A percentile compares a stretch with the other conserved stretches of the same genome.
These are phyloP conservation scores for Ernsta delagoae DNA, from an alignment of 2,888 invertebrate genomes.

Conservation along the genomic window DNA sequence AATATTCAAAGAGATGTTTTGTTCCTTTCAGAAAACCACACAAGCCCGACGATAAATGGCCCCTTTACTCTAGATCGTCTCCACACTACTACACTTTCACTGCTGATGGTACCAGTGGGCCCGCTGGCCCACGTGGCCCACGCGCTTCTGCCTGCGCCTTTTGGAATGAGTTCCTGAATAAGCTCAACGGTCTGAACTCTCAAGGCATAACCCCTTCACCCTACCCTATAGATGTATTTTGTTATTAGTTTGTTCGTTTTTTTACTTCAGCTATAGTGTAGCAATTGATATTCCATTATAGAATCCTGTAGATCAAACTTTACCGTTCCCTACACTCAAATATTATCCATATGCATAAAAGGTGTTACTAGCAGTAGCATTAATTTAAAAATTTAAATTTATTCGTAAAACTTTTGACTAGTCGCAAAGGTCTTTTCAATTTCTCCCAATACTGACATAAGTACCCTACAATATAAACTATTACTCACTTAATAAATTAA, in stretches of 20 bases:
- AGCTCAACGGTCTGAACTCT: slow-evolving; percentile 87
- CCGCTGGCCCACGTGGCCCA: slow-evolving; percentile 88
- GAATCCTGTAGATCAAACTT: not conserved
- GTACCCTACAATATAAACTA: too few species aligned
- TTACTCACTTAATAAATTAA: too few species aligned
- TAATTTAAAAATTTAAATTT: too few species aligned
- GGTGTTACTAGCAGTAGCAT: too few species aligned
- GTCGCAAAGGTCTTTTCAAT: too few species aligned
- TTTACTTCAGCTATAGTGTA: too few species aligned
- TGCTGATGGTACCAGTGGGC: slow-evolving; percentile 89
- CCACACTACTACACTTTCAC: slow-evolving; percentile 96
- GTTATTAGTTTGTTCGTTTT: slow-evolving; percentile 3
- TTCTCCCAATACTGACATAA: too few species aligned
- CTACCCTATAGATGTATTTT: slow-evolving; percentile 29
- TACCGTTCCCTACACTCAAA: too few species aligned
- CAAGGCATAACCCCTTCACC: slow-evolving; percentile 32
- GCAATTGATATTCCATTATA: not conserved
- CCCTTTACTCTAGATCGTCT: slow-evolving; percentile 92
- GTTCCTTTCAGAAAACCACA: slow-evolving; percentile 83
- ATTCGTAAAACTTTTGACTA: too few species aligned
- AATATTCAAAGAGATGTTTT: not conserved
- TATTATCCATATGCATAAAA: too few species aligned
- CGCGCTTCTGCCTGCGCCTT: slow-evolving; percentile 96
- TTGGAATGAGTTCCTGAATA: slow-evolving; percentile 98
- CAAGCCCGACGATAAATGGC: slow-evolving; percentile 92